phyloP scores from a whole-genome alignment of 1,140 invertebrate genomes.

The Diorhabda sublineata region DNA sequence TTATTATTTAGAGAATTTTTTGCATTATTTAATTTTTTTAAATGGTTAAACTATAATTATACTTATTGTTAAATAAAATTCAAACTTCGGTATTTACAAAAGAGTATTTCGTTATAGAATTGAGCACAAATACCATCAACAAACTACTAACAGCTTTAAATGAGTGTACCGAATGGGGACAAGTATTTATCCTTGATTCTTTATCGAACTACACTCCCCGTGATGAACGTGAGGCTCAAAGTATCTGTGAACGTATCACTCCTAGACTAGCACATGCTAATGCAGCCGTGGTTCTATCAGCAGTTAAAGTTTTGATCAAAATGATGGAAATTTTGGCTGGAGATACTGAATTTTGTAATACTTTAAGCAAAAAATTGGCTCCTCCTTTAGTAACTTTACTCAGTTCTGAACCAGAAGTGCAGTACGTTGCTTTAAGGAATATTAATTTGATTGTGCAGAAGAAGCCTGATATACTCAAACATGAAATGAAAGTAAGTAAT shows the following conservation, averaged over 20 bases:
- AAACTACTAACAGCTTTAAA: constrained; percentile 97
- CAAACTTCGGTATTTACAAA: neutral
- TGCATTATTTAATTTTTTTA: neutral
- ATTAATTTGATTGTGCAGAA: constrained; percentile 99
- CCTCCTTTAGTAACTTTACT: constrained; percentile 98
- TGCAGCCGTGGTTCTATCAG: constrained; percentile 98
- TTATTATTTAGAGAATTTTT: neutral
- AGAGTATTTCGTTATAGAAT: constrained; percentile 57
- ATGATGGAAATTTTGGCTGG: constrained; percentile 94
- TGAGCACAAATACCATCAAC: constrained; percentile 97
- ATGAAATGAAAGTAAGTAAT: constrained; percentile 92
- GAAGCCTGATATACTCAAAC: constrained; percentile 96
- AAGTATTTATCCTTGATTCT: constrained; percentile 98
- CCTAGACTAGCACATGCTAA: constrained; percentile 98
- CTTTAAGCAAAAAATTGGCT: constrained; percentile 93
- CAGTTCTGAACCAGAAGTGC: constrained; percentile 97
- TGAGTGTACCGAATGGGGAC: constrained; percentile 99
- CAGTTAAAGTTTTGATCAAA: constrained; percentile 97
- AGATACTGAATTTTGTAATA: constrained; percentile 90
- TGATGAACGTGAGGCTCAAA: constrained; percentile 98
- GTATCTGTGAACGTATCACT: constrained; percentile 97
- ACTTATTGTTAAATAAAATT: too few relatives aligned
- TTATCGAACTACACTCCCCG: constrained; percentile 96
- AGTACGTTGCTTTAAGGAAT: constrained; percentile 97
- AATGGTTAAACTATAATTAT: too few relatives aligned